Evolutionary conservation across 2,113 vertebrate genomes (phyloP).

Genomic region (Procavia capensis): DNA sequence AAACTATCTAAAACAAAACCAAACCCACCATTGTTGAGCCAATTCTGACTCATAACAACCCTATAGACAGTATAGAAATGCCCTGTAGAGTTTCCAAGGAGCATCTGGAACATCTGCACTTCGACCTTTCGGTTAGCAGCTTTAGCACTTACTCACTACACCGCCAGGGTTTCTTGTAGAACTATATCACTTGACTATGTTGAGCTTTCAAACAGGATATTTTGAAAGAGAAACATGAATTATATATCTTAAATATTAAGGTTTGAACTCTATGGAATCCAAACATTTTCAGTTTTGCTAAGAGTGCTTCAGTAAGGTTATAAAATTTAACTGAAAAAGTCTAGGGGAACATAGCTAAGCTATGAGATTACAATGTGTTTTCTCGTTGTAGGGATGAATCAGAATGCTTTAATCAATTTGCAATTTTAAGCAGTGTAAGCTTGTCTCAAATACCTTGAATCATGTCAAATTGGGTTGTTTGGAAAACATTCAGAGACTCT

Average conservation of each 20-base stretch:
- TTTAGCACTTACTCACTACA: too few relatives aligned
- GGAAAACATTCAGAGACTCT: constrained; percentile 9
- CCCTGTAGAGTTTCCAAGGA: too few relatives aligned
- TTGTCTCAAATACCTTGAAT: constrained; percentile 24
- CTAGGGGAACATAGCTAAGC: background rate
- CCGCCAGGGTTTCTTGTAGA: background rate
- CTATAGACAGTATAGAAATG: too few relatives aligned
- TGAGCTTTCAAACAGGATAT: background rate
- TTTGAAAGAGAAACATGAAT: background rate
- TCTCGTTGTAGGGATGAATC: background rate
- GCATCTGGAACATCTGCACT: too few relatives aligned
- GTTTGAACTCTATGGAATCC: background rate
- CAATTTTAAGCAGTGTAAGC: constrained; percentile 21
- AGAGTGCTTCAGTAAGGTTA: background rate
- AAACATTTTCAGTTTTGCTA: background rate
- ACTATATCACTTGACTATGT: background rate
- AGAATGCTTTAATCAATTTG: constrained; percentile 46
- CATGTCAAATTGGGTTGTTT: background rate
- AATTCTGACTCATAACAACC: too few relatives aligned
- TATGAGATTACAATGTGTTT: constrained; percentile 1
- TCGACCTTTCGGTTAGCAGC: too few relatives aligned
- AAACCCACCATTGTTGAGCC: too few relatives aligned
- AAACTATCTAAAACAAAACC: too few relatives aligned
- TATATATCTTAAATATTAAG: background rate
- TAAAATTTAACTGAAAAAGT: constrained; percentile 22